Percentiles rank a stretch among this genome's conserved stretches.
These are phyloP conservation scores for Tenthredo notha DNA, from an alignment of 2,888 invertebrate genomes.

Conservation along the genomic window DNA sequence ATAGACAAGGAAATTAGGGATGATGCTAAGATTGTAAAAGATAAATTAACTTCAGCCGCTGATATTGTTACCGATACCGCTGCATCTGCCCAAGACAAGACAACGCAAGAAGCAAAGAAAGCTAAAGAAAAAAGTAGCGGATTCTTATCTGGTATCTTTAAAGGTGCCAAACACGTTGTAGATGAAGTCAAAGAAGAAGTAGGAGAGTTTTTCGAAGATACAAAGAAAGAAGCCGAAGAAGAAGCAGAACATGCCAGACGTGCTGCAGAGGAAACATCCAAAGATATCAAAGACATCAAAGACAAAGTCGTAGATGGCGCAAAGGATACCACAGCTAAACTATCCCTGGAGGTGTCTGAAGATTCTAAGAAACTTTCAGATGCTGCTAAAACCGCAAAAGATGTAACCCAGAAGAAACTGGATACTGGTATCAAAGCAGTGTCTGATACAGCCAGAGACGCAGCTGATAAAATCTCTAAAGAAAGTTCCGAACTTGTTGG, in stretches of 20 bases:
- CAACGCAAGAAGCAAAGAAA: slow-evolving; percentile 53
- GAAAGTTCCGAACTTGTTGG: slow-evolving; percentile 5
- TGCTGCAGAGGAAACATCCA: slow-evolving; percentile 58
- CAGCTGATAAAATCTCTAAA: slow-evolving; percentile 51
- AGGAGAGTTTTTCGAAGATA: slow-evolving; percentile 62
- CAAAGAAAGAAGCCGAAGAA: slow-evolving; percentile 61
- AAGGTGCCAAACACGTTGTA: slow-evolving; percentile 65
- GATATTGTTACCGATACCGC: slow-evolving; percentile 53
- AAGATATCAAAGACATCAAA: slow-evolving; percentile 24
- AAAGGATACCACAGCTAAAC: slow-evolving; percentile 59
- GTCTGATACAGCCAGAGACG: slow-evolving; percentile 57
- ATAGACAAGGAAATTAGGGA: slow-evolving; percentile 56
- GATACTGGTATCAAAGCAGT: slow-evolving; percentile 25
- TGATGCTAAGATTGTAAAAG: slow-evolving; percentile 43
- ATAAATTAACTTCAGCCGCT: slow-evolving; percentile 51
- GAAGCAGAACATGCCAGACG: slow-evolving; percentile 52
- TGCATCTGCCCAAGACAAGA: slow-evolving; percentile 57
- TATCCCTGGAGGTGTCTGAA: slow-evolving; percentile 55
- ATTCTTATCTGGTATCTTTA: slow-evolving; percentile 66
- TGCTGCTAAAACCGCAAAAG: slow-evolving; percentile 36
- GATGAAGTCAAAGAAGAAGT: slow-evolving; percentile 62
- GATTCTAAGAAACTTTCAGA: slow-evolving; percentile 50
- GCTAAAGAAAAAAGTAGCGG: slow-evolving; percentile 61
- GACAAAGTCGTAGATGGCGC: slow-evolving; percentile 55
- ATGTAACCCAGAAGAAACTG: slow-evolving; percentile 54